Percentiles rank a stretch among this genome's conserved stretches.
Conservation (phyloP, 2,888 invertebrate species). For the Beris morrisii region DNA sequence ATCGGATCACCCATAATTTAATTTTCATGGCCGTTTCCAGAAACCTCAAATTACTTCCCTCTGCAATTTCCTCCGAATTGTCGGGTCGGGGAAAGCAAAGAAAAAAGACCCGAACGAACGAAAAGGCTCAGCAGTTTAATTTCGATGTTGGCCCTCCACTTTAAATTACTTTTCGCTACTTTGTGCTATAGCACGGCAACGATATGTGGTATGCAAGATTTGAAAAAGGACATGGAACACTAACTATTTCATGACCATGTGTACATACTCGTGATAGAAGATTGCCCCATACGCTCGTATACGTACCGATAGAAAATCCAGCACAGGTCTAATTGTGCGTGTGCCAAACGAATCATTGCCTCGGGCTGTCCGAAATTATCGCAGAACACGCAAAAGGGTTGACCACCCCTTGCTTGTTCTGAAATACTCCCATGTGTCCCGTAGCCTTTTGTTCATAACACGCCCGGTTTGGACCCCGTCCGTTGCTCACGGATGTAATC, state of each 20-base stretch:
- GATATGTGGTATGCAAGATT: too few species aligned
- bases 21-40: slow-evolving; percentile 36
- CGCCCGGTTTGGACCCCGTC: slow-evolving; percentile 9
- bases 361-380: slow-evolving; percentile 40
- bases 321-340: slow-evolving; percentile 40
- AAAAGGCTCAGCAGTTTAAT: slow-evolving; percentile 3
- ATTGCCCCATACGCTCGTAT: too few species aligned
- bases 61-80: slow-evolving; percentile 6
- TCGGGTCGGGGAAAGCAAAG: too few species aligned
- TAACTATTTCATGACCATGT: too few species aligned
- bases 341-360: slow-evolving; percentile 41
- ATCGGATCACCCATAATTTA: slow-evolving; percentile 38
- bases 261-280: too few species aligned
- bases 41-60: slow-evolving; percentile 37
- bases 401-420: slow-evolving; percentile 23
- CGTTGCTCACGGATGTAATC: slow-evolving; percentile 26
- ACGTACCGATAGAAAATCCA: too few species aligned
- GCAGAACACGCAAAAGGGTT: slow-evolving; percentile 41
- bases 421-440: slow-evolving; percentile 8
- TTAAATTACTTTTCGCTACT: slow-evolving; percentile 1
- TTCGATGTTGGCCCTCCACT: slow-evolving; percentile 5
- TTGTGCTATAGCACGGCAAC: too few species aligned
- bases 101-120: neutral
- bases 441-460: slow-evolving; percentile 12
- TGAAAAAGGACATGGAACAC: too few species aligned